These are phyloP conservation scores for Aythya baeri DNA, from an alignment of 2,113 vertebrate genomes.

Conservation along the genomic window DNA sequence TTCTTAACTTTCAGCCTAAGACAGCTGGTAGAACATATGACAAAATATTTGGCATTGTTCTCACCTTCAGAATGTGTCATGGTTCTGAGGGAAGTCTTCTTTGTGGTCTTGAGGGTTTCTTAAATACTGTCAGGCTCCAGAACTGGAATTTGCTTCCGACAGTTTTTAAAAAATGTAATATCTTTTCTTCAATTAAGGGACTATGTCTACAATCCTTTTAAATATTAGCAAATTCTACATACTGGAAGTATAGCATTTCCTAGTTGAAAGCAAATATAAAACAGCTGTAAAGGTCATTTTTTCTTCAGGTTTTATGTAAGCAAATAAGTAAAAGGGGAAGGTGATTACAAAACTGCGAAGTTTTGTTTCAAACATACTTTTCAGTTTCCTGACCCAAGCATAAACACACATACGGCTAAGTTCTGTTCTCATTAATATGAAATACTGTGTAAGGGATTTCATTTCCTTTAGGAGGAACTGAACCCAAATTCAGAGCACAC, in stretches of 20 bases:
- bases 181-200: constrained; percentile 14
- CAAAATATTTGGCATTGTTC: neutral
- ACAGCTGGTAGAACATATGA: neutral
- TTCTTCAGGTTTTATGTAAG: constrained; percentile 32
- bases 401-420: neutral
- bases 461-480: neutral
- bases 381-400: neutral
- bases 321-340: constrained; percentile 19
- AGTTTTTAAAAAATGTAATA: constrained; percentile 26
- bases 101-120: neutral
- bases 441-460: neutral
- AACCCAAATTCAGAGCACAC: neutral
- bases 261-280: constrained; percentile 49
- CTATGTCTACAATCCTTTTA: constrained; percentile 28
- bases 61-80: neutral
- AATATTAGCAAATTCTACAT: constrained; percentile 47
- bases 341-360: neutral
- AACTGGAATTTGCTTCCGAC: neutral
- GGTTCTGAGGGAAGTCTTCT: neutral
- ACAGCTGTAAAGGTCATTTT: constrained; percentile 28
- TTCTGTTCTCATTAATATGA: neutral
- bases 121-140: neutral
- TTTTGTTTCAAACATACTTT: neutral
- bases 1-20: neutral
- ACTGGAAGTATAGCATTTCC: neutral